phyloP scores from a whole-genome alignment of 2,797 vertebrate species.

The Alectoris magna region DNA sequence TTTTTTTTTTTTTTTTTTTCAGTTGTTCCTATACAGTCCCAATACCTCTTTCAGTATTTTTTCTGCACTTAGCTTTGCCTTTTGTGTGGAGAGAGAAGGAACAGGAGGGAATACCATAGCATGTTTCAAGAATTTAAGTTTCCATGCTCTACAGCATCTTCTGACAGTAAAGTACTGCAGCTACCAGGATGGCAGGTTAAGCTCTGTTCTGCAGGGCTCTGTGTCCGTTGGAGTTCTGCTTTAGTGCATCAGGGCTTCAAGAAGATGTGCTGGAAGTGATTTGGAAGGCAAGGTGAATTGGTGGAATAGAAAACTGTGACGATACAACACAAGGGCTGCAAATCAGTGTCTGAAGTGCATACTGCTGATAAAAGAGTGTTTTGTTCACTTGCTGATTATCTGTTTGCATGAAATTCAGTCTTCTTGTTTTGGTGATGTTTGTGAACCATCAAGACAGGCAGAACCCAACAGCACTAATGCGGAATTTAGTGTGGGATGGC shows the following conservation, averaged over 20 bases:
- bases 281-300: not conserved
- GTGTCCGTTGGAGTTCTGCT: not conserved
- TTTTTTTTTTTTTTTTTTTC: not conserved
- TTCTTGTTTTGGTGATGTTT: not conserved
- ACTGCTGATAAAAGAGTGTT: not conserved
- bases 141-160: not conserved
- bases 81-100: not conserved
- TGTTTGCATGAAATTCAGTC: not conserved
- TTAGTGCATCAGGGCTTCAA: not conserved
- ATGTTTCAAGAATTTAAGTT: not conserved
- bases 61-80: not conserved
- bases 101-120: not conserved
- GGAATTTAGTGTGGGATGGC: not conserved
- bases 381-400: not conserved
- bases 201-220: not conserved
- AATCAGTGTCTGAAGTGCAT: not conserved
- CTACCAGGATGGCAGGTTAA: not conserved
- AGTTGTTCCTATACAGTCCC: not conserved
- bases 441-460: not conserved
- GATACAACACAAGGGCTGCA: not conserved
- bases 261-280: not conserved
- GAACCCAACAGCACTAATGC: not conserved
- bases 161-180: not conserved
- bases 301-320: not conserved
- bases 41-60: not conserved